Evolutionary conservation across 1,140 invertebrate species (phyloP).

Genomic region (Dryas iulia): DNA sequence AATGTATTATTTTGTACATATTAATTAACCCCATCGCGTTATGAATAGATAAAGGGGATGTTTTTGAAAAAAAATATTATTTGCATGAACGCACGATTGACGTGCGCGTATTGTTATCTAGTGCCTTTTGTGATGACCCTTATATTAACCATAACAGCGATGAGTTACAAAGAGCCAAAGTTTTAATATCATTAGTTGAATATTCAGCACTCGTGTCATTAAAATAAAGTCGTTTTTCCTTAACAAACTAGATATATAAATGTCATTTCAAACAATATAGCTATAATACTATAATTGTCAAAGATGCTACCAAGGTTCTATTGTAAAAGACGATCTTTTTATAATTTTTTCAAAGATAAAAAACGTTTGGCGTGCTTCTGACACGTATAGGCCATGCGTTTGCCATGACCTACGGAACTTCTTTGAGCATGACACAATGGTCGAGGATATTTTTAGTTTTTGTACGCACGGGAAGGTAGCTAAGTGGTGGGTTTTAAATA

Average conservation of each 20-base stretch:
- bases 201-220: slow-evolving; percentile 42
- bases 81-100: slow-evolving; percentile 79
- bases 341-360: slow-evolving; percentile 79
- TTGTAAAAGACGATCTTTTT: slow-evolving; percentile 73
- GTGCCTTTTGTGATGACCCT: slow-evolving; percentile 79
- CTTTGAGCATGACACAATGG: slow-evolving; percentile 77
- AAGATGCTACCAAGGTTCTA: slow-evolving; percentile 77
- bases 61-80: slow-evolving; percentile 72
- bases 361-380: slow-evolving; percentile 79
- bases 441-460: slow-evolving; percentile 78
- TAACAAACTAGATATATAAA: slow-evolving; percentile 43
- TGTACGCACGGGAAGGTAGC: slow-evolving; percentile 73
- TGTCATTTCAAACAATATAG: slow-evolving; percentile 40
- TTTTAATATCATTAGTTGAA: slow-evolving; percentile 42
- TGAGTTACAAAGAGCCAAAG: slow-evolving; percentile 45
- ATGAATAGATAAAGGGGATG: slow-evolving; percentile 74
- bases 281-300: slow-evolving; percentile 78
- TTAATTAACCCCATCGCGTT: slow-evolving; percentile 78
- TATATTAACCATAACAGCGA: slow-evolving; percentile 64
- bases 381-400: slow-evolving; percentile 71
- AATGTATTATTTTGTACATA: slow-evolving; percentile 77
- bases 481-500: slow-evolving; percentile 78
- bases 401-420: slow-evolving; percentile 78
- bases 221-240: slow-evolving; percentile 57
- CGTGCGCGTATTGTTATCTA: slow-evolving; percentile 76